Conservation (phyloP, 2,113 vertebrate genomes). For the Antechinus flavipes region DNA sequence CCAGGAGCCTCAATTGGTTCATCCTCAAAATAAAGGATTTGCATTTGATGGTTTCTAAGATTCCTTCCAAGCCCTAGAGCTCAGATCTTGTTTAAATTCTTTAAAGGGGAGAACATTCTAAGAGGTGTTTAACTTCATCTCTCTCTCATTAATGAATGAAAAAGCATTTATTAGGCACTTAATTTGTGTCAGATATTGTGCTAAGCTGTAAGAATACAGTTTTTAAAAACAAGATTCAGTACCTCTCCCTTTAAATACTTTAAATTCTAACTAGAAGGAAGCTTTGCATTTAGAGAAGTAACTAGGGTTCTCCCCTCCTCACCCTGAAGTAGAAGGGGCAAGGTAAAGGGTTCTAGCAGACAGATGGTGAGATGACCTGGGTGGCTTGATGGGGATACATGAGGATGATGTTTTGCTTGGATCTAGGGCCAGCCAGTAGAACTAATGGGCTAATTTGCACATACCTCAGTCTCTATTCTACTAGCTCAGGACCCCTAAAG, state of each 20-base stretch:
- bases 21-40: neutral
- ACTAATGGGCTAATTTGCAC: neutral
- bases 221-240: neutral
- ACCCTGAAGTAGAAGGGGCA: neutral
- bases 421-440: neutral
- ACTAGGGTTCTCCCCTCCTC: neutral
- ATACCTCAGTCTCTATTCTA: neutral
- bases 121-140: neutral
- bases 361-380: neutral
- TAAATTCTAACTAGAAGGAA: neutral
- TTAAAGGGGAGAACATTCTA: neutral
- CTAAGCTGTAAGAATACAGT: neutral
- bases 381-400: neutral
- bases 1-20: neutral
- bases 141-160: neutral
- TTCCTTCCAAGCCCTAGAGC: neutral
- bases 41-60: neutral
- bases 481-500: neutral
- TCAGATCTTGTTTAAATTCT: neutral
- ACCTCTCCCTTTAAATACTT: neutral
- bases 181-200: neutral
- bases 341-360: neutral
- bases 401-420: neutral
- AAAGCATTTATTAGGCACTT: neutral
- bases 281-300: neutral